A percentile compares a stretch with the other conserved stretches of the same genome.
These are phyloP conservation scores for Tupiocoris notatus DNA, from an alignment of 2,888 invertebrate genomes.

Conservation along the genomic window DNA sequence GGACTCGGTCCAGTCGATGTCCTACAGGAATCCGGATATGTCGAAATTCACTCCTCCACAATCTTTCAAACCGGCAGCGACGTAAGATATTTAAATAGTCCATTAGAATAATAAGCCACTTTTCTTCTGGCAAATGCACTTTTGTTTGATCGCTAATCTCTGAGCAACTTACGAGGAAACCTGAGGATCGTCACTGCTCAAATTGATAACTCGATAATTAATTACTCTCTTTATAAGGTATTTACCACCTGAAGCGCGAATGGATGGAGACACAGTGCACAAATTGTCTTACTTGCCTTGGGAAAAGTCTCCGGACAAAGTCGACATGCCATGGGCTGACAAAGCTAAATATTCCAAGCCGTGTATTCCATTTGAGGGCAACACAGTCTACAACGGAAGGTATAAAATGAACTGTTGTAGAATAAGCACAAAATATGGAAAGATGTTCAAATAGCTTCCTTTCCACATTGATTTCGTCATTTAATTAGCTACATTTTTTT, in stretches of 20 bases:
- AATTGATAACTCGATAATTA: no score
- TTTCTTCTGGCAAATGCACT: no score
- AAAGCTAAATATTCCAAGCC: slow-evolving; percentile 52
- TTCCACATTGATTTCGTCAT: no score
- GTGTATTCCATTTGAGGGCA: slow-evolving; percentile 51
- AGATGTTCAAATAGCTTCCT: no score
- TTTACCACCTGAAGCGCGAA: slow-evolving; percentile 50
- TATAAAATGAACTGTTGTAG: slow-evolving; percentile 16
- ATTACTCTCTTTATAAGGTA: no score
- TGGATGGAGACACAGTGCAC: slow-evolving; percentile 53
- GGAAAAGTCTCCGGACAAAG: slow-evolving; percentile 50
- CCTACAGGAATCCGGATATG: slow-evolving; percentile 53
- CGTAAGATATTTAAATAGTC: slow-evolving; percentile 37
- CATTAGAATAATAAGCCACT: no score
- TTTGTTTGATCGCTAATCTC: no score
- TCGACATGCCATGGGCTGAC: slow-evolving; percentile 52
- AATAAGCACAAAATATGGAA: no score
- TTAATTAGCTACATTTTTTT: no score
- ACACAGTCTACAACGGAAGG: slow-evolving; percentile 52
- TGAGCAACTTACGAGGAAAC: no score
- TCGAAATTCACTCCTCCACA: slow-evolving; percentile 49
- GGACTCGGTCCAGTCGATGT: slow-evolving; percentile 52
- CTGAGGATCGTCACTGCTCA: no score
- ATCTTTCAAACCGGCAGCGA: slow-evolving; percentile 53
- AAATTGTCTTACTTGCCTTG: slow-evolving; percentile 54